These are phyloP conservation scores for Orchesella cincta DNA, from an alignment of 1,140 invertebrate species.

Conservation along the genomic window DNA sequence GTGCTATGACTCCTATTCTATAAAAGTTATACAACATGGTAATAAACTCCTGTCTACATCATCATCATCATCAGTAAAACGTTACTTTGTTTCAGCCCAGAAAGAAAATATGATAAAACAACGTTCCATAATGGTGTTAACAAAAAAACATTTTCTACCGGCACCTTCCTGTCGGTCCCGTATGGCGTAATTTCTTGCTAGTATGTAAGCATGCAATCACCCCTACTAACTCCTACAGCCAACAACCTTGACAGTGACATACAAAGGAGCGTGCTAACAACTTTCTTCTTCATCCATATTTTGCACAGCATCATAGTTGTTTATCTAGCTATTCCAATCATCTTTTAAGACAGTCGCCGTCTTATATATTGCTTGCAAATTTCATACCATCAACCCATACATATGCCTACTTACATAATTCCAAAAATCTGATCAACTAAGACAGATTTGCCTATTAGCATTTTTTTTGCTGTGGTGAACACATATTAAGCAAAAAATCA, in stretches of 20 bases:
- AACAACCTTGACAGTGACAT: constrained; percentile 29
- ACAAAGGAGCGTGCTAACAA: no score
- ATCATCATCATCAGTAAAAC: neutral
- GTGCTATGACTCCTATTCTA: no score
- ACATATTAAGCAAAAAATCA: neutral
- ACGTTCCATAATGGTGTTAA: neutral
- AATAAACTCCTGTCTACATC: neutral
- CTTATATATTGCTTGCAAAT: no score
- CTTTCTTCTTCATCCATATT: neutral
- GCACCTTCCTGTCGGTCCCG: constrained; percentile 28
- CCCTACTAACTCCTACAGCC: neutral
- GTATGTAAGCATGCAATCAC: neutral
- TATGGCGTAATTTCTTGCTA: neutral
- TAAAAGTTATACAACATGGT: neutral
- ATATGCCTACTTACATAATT: no score
- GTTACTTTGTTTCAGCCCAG: neutral
- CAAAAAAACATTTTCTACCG: constrained; percentile 5
- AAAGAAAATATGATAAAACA: neutral
- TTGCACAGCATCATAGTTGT: no score
- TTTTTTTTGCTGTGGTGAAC: neutral
- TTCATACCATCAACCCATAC: no score
- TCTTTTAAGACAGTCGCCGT: no score
- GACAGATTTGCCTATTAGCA: neutral
- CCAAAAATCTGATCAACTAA: no score
- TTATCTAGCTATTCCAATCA: no score